These are phyloP conservation scores for Catostomus latipinnis DNA, from an alignment of 2,797 vertebrate species.

Conservation along the genomic window DNA sequence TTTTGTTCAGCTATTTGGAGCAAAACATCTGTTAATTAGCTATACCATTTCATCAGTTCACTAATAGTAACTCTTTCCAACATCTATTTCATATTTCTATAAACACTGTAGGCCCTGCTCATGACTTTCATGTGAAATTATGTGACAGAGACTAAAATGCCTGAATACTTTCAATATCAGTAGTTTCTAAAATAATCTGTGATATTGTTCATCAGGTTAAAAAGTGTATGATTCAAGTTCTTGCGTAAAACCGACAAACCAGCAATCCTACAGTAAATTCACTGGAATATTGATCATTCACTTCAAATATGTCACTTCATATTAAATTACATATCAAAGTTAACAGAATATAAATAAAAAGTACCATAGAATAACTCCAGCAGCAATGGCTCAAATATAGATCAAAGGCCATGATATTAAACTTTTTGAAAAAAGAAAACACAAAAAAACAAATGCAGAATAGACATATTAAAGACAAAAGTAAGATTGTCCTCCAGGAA, in stretches of 20 bases:
- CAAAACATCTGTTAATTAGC: not conserved
- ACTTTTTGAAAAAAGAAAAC: conserved; percentile 12
- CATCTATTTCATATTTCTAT: conserved; percentile 10
- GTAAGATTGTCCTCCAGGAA: not conserved
- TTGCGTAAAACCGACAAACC: conserved; percentile 38
- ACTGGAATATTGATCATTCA: conserved; percentile 69
- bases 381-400: conserved; percentile 76
- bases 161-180: conserved; percentile 10
- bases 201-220: conserved; percentile 14
- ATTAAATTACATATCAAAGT: conserved; percentile 84
- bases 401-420: conserved; percentile 64
- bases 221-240: conserved; percentile 34
- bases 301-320: conserved; percentile 69
- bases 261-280: conserved; percentile 38
- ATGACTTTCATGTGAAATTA: conserved; percentile 42
- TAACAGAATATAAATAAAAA: conserved; percentile 78
- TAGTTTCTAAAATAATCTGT: conserved; percentile 35
- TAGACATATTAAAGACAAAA: conserved; percentile 12
- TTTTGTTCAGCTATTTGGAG: too few relatives aligned
- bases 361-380: conserved; percentile 72
- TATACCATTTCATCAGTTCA: conserved; percentile 1
- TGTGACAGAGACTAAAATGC: conserved; percentile 2
- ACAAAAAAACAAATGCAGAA: not conserved
- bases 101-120: conserved; percentile 44
- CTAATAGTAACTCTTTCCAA: not conserved